phyloP scores from a whole-genome alignment of 2,113 vertebrate species.

The Chaetodon auriga region DNA sequence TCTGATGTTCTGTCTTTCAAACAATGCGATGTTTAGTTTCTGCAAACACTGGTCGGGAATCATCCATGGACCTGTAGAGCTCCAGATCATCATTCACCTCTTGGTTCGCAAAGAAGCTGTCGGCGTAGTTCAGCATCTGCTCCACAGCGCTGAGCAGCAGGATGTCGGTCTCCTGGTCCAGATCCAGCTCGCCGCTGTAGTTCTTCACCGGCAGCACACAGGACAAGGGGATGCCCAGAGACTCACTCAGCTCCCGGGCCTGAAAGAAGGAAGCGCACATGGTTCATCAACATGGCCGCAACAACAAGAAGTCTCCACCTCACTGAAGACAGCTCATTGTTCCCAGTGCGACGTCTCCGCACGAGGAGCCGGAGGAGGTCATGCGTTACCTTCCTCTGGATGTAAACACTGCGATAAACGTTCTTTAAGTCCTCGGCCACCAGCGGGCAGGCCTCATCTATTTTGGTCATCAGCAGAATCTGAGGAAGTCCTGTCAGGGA shows the following conservation, averaged over 20 bases:
- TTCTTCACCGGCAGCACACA: slow-evolving; percentile 79
- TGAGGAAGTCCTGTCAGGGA: slow-evolving; percentile 75
- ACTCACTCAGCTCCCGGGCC: slow-evolving; percentile 69
- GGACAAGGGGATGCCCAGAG: slow-evolving; percentile 74
- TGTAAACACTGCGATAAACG: slow-evolving; percentile 74
- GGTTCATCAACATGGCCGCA: not conserved
- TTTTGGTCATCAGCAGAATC: slow-evolving; percentile 81
- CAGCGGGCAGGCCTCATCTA: slow-evolving; percentile 79
- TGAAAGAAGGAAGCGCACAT: slow-evolving; percentile 30
- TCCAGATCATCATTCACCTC: not conserved
- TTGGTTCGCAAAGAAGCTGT: slow-evolving; percentile 76
- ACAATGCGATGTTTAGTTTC: not conserved
- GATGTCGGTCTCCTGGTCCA: slow-evolving; percentile 65
- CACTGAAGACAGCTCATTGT: not conserved
- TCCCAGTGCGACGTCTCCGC: not conserved
- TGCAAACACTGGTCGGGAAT: fast-evolving
- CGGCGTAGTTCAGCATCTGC: slow-evolving; percentile 74
- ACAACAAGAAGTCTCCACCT: not conserved
- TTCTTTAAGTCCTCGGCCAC: slow-evolving; percentile 71
- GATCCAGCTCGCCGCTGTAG: slow-evolving; percentile 79
- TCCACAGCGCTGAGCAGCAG: slow-evolving; percentile 73
- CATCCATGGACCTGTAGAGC: slow-evolving; percentile 32
- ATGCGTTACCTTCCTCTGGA: slow-evolving; percentile 70
- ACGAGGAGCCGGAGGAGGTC: not conserved
- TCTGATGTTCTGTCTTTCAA: no score